phyloP scores from a whole-genome alignment of 2,888 invertebrate genomes.

The Eupithecia subumbrata region DNA sequence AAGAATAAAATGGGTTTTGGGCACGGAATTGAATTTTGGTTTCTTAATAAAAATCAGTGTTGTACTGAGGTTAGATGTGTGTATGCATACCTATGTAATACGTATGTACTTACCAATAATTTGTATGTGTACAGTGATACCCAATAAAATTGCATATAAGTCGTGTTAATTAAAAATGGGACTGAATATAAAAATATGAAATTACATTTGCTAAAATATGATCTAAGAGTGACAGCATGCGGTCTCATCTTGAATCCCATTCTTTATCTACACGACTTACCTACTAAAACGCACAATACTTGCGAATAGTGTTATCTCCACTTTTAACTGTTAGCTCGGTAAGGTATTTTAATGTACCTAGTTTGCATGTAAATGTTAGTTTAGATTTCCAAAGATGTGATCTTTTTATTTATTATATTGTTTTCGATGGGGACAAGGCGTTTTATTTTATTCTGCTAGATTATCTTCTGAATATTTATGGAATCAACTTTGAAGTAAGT shows the following conservation, averaged over 20 bases:
- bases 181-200: too few species aligned
- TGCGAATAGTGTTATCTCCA: neutral
- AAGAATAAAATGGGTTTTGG: neutral
- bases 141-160: neutral
- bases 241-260: too few species aligned
- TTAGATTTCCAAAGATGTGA: slow-evolving; percentile 45
- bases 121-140: neutral
- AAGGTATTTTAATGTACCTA: slow-evolving; percentile 16
- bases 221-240: too few species aligned
- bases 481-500: too few species aligned
- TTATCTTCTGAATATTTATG: neutral
- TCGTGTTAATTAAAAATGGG: too few species aligned
- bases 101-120: neutral
- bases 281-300: neutral
- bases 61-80: neutral
- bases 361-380: slow-evolving; percentile 41
- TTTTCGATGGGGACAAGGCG: slow-evolving; percentile 38
- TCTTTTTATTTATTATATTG: slow-evolving; percentile 43
- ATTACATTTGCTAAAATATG: too few species aligned
- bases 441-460: slow-evolving; percentile 31
- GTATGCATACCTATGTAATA: neutral
- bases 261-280: too few species aligned
- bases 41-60: neutral
- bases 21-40: neutral
- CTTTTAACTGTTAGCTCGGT: neutral